phyloP scores from a whole-genome alignment of 1,140 invertebrate species.

The Prorops nasuta region DNA sequence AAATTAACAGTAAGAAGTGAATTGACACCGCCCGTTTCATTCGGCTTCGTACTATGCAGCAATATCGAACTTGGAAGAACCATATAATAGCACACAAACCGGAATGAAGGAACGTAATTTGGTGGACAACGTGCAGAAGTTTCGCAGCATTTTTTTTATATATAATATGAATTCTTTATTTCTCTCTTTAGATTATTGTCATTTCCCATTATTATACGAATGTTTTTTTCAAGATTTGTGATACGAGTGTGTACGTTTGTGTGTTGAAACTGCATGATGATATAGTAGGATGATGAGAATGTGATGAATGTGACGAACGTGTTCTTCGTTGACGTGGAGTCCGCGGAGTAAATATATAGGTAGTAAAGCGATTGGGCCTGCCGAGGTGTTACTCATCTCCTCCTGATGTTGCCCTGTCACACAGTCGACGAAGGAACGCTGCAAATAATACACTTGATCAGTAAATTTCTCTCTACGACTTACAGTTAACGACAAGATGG shows the following conservation, averaged over 20 bases:
- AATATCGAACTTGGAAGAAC: neutral
- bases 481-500: neutral
- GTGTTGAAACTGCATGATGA: conserved; percentile 4
- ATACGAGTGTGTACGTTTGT: neutral
- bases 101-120: neutral
- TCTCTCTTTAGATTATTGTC: too few relatives aligned
- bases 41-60: conserved; percentile 35
- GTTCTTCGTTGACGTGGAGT: conserved; percentile 25
- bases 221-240: too few relatives aligned
- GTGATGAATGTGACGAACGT: conserved; percentile 20
- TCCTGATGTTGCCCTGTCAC: conserved; percentile 54
- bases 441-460: too few relatives aligned
- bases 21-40: conserved; percentile 37
- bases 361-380: too few relatives aligned
- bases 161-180: too few relatives aligned
- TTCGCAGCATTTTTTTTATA: too few relatives aligned
- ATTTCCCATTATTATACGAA: too few relatives aligned
- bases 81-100: neutral
- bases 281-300: conserved; percentile 15
- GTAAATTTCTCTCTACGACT: too few relatives aligned
- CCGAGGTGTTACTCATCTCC: conserved; percentile 13
- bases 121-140: too few relatives aligned
- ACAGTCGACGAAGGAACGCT: conserved; percentile 73
- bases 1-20: conserved; percentile 61
- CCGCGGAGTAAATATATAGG: neutral